phyloP scores from a whole-genome alignment of 2,888 invertebrate species.

The Dermolepida albohirtum region DNA sequence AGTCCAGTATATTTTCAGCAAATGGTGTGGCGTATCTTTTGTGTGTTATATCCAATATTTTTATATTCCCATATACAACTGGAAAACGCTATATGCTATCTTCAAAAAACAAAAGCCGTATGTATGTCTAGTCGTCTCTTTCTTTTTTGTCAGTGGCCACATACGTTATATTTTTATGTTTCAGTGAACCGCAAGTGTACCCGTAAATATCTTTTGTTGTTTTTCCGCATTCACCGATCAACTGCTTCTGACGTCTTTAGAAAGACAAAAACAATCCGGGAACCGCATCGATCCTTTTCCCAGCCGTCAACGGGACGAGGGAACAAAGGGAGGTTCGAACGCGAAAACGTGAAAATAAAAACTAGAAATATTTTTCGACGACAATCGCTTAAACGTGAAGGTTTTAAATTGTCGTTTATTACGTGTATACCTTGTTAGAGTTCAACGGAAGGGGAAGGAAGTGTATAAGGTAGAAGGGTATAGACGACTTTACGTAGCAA shows the following conservation, averaged over 20 bases:
- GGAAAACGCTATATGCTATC: no score
- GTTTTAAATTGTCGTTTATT: constrained; percentile 34
- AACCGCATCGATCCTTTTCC: constrained; percentile 20
- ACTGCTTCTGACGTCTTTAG: constrained; percentile 35
- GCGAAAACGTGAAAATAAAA: constrained; percentile 20
- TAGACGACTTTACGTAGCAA: neutral
- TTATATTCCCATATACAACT: no score
- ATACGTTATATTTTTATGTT: constrained; percentile 29
- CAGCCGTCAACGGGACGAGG: neutral
- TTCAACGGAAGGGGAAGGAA: neutral
- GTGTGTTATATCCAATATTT: no score
- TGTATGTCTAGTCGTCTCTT: no score
- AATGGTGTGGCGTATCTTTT: no score
- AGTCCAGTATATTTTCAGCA: no score
- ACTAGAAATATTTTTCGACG: constrained; percentile 31
- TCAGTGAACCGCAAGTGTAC: constrained; percentile 31
- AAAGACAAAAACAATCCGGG: constrained; percentile 33
- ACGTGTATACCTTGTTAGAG: constrained; percentile 21
- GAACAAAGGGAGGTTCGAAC: neutral
- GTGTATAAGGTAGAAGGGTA: neutral
- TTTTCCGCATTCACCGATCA: constrained; percentile 30
- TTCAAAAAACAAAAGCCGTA: no score
- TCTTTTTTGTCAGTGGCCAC: constrained; percentile 4
- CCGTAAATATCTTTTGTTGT: constrained; percentile 33
- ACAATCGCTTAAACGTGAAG: constrained; percentile 6